Percentiles rank a stretch among this genome's conserved stretches.
Conservation (phyloP, 2,888 invertebrate genomes). For the Xestia xanthographa region DNA sequence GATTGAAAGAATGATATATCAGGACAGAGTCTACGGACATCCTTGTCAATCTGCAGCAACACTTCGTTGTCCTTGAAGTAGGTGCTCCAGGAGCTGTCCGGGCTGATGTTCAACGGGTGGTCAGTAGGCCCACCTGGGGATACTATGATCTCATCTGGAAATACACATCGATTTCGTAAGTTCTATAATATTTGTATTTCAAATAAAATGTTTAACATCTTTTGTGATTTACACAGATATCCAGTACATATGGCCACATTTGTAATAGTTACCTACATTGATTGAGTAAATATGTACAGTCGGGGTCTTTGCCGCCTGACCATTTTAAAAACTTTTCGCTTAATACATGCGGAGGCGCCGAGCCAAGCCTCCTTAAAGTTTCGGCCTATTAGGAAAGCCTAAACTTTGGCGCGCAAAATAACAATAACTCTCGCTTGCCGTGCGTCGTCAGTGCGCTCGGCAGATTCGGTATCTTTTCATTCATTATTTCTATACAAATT, state of each 20-base stretch:
- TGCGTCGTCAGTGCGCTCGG: too few relatives aligned
- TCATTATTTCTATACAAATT: too few relatives aligned
- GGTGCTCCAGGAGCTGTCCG: slow-evolving; percentile 98
- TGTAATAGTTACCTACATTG: not conserved
- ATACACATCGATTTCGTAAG: not conserved
- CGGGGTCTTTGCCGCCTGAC: too few relatives aligned
- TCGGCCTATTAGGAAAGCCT: too few relatives aligned
- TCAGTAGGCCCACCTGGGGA: slow-evolving; percentile 95
- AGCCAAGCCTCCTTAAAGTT: too few relatives aligned
- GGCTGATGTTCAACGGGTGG: slow-evolving; percentile 98
- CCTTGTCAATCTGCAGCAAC: slow-evolving; percentile 99
- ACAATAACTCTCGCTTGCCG: too few relatives aligned
- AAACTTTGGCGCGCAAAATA: too few relatives aligned
- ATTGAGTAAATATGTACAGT: not conserved
- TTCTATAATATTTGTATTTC: not conserved
- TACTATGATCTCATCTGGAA: slow-evolving; percentile 96
- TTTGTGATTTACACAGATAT: not conserved
- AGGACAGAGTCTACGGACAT: slow-evolving; percentile 97
- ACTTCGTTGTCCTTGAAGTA: slow-evolving; percentile 99
- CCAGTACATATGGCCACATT: not conserved
- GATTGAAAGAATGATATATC: slow-evolving; percentile 99
- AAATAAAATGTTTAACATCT: not conserved
- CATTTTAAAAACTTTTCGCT: too few relatives aligned
- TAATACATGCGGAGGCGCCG: too few relatives aligned
- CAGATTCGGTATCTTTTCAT: too few relatives aligned